Conservation (phyloP, 2,113 vertebrate genomes). For the Micromys minutus region DNA sequence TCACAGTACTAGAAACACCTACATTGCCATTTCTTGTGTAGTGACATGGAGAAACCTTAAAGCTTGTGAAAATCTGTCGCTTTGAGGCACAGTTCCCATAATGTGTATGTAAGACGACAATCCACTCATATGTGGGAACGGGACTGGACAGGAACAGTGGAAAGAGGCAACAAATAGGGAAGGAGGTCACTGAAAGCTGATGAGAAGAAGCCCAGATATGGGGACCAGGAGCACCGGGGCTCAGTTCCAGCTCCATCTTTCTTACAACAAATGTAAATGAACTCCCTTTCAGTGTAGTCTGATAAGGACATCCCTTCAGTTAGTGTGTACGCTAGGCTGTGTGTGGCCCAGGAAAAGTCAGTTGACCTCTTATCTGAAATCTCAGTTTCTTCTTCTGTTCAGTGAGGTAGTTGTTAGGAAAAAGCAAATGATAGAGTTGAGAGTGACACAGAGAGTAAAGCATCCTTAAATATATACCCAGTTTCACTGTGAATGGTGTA, state of each 20-base stretch:
- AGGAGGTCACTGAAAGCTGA: background rate
- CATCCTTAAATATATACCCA: background rate
- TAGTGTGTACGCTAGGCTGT: background rate
- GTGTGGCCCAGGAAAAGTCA: background rate
- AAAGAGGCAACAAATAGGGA: background rate
- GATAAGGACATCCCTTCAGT: background rate
- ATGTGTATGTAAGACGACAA: background rate
- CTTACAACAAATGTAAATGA: background rate
- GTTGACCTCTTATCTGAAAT: background rate
- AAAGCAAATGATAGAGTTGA: background rate
- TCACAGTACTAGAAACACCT: slow-evolving; percentile 23
- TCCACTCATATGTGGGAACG: background rate
- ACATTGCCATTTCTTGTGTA: slow-evolving; percentile 51
- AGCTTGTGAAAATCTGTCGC: background rate
- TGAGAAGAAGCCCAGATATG: background rate
- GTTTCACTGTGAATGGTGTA: background rate
- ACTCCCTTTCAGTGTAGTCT: background rate
- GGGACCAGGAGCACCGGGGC: background rate
- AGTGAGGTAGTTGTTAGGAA: slow-evolving; percentile 5
- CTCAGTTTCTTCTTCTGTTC: slow-evolving; percentile 37
- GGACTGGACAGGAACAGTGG: background rate
- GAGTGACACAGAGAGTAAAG: slow-evolving; percentile 21
- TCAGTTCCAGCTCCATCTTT: background rate
- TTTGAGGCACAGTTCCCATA: background rate
- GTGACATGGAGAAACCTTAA: background rate